These are phyloP conservation scores for Empis livida DNA, from an alignment of 2,888 invertebrate species.

Conservation along the genomic window DNA sequence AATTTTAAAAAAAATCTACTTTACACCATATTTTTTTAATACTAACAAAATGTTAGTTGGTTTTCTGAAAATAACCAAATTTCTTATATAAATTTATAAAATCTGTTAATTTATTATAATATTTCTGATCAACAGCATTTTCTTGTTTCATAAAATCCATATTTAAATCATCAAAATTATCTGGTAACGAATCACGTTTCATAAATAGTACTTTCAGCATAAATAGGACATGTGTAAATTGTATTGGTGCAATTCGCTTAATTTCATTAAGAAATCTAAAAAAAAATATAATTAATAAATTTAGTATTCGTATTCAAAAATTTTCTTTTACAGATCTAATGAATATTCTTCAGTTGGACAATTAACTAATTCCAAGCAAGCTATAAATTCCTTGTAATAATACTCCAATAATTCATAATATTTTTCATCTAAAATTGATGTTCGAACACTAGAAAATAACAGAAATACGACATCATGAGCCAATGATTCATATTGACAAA, in stretches of 20 bases:
- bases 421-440: slow-evolving; percentile 19
- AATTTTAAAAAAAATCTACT: no score
- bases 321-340: slow-evolving; percentile 29
- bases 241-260: background rate
- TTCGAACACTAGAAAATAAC: slow-evolving; percentile 31
- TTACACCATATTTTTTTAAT: no score
- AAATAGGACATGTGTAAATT: background rate
- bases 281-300: background rate
- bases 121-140: background rate
- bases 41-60: no score
- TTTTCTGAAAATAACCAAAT: background rate
- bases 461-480: slow-evolving; percentile 43
- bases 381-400: slow-evolving; percentile 40
- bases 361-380: slow-evolving; percentile 31
- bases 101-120: background rate
- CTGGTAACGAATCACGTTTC: background rate
- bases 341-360: slow-evolving; percentile 32
- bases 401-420: slow-evolving; percentile 38
- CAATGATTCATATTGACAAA: slow-evolving; percentile 40
- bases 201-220: background rate
- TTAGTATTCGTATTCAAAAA: background rate
- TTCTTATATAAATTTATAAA: background rate
- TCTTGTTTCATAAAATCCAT: background rate
- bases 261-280: background rate
- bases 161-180: background rate